Conservation (phyloP, 2,113 vertebrate species). For the Heliornis fulica region DNA sequence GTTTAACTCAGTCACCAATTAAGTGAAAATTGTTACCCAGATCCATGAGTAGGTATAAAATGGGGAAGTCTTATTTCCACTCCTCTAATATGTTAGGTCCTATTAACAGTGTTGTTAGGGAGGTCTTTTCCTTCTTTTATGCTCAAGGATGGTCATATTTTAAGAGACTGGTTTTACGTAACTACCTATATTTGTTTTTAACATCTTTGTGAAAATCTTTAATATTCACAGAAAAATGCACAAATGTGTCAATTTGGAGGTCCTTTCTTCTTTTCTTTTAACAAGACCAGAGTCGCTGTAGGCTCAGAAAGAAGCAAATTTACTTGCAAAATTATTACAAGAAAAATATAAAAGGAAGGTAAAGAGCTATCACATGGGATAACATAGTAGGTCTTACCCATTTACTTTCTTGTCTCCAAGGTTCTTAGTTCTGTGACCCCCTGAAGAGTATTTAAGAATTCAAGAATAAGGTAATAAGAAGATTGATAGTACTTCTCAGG, state of each 20-base stretch:
- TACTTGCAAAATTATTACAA: background rate
- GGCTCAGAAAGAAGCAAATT: background rate
- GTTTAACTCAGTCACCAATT: background rate
- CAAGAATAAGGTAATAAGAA: background rate
- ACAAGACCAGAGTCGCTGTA: background rate
- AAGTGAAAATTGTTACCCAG: background rate
- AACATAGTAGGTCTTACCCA: background rate
- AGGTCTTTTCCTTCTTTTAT: background rate
- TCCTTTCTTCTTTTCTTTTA: background rate
- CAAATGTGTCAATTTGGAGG: background rate
- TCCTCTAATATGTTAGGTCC: background rate
- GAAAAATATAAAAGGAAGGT: background rate
- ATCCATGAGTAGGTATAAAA: background rate
- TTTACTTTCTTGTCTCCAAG: background rate
- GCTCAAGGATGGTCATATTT: background rate
- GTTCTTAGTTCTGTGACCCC: background rate
- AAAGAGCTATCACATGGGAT: background rate
- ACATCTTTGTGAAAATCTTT: background rate
- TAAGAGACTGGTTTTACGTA: background rate
- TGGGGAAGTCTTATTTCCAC: background rate
- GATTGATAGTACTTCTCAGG: background rate
- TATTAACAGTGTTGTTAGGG: background rate
- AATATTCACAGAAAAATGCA: background rate
- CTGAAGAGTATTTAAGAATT: background rate
- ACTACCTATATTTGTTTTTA: background rate